These are phyloP conservation scores for Mungos mungo DNA, from an alignment of 2,113 vertebrate species.

Conservation along the genomic window DNA sequence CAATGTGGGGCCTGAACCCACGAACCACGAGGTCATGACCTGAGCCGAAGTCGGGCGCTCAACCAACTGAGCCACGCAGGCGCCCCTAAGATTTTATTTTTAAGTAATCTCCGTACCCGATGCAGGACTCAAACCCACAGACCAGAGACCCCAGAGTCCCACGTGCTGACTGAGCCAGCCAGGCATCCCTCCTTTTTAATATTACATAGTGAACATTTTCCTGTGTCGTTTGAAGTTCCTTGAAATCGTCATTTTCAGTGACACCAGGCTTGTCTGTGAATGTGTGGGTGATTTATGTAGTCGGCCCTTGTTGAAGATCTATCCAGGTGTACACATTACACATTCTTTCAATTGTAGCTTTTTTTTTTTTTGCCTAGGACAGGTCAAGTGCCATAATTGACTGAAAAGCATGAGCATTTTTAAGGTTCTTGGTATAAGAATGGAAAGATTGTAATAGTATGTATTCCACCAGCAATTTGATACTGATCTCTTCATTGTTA, in stretches of 20 bases:
- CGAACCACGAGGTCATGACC: too few species aligned
- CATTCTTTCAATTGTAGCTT: background rate
- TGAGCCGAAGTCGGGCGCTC: too few species aligned
- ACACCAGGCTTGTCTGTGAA: background rate
- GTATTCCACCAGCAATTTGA: background rate
- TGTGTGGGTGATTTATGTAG: background rate
- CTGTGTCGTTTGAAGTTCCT: background rate
- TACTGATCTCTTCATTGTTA: background rate
- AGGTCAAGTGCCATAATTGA: background rate
- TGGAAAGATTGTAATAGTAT: background rate
- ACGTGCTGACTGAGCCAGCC: background rate
- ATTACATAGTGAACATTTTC: background rate
- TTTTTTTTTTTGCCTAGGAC: background rate
- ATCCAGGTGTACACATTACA: background rate
- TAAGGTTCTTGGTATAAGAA: background rate
- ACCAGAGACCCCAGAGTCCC: background rate
- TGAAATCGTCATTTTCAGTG: conserved; percentile 24
- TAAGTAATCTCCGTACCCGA: background rate
- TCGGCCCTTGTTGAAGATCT: background rate
- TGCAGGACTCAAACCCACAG: background rate
- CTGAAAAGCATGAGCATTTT: background rate
- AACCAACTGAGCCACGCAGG: too few species aligned
- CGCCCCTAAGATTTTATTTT: background rate
- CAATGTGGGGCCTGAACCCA: too few species aligned
- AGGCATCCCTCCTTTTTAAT: background rate